Conservation (phyloP, 2,888 invertebrate genomes). For the Lysandra bellargus region DNA sequence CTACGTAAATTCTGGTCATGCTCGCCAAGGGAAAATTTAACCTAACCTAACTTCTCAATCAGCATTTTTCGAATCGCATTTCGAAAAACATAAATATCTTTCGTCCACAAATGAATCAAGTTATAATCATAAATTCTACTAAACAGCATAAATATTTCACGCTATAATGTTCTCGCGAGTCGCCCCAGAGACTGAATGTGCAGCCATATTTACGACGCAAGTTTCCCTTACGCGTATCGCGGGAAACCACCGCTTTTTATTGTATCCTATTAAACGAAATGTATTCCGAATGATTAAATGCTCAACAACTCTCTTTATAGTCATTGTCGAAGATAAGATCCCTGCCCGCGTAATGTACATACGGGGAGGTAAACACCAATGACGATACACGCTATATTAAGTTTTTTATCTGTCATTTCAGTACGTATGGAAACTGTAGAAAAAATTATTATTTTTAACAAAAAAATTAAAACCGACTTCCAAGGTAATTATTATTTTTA, state of each 20-base stretch:
- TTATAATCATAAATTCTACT: constrained; percentile 19
- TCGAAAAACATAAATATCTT: neutral
- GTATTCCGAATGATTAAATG: constrained; percentile 16
- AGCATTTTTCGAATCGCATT: neutral
- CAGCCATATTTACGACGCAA: constrained; percentile 19
- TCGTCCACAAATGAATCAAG: constrained; percentile 7
- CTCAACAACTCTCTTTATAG: neutral
- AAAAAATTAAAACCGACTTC: too few relatives aligned
- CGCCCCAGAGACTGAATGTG: constrained; percentile 28
- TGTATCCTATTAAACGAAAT: constrained; percentile 15
- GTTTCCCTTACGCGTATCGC: constrained; percentile 22
- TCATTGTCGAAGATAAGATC: constrained; percentile 3
- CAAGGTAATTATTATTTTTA: too few relatives aligned
- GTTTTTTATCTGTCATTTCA: neutral
- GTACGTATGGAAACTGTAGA: too few relatives aligned
- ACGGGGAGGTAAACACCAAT: neutral
- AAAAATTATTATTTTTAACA: too few relatives aligned
- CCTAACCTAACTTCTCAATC: neutral
- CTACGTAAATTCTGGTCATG: too few relatives aligned
- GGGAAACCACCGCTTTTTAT: constrained; percentile 11
- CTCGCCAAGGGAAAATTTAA: neutral
- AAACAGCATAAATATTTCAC: constrained; percentile 28
- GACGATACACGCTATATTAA: neutral
- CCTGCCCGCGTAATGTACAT: neutral
- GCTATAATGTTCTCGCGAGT: constrained; percentile 20